phyloP scores from a whole-genome alignment of 2,797 vertebrate genomes.

The Alosa sapidissima region DNA sequence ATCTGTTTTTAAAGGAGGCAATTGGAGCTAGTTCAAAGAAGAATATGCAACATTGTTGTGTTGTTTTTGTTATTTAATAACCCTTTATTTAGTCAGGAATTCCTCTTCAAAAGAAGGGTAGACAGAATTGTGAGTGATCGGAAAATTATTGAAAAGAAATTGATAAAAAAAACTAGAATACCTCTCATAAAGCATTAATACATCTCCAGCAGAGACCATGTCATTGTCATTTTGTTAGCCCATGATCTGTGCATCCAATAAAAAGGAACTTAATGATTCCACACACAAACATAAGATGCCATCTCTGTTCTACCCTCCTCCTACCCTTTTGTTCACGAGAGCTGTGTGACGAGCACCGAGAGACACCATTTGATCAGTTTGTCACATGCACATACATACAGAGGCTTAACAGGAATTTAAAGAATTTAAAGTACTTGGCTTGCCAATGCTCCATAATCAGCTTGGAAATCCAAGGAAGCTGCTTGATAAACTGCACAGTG shows the following conservation, averaged over 20 bases:
- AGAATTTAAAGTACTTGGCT: conserved; percentile 86
- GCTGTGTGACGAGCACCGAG: conserved; percentile 59
- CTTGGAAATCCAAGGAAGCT: conserved; percentile 70
- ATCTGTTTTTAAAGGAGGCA: not conserved
- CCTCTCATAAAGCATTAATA: not conserved
- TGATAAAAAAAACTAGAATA: not conserved
- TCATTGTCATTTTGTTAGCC: not conserved
- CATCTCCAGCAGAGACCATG: not conserved
- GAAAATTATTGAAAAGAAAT: not conserved
- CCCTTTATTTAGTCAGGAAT: not conserved
- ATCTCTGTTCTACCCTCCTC: not conserved
- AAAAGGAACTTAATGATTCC: not conserved
- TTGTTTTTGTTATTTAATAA: not conserved
- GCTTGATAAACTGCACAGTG: conserved; percentile 62
- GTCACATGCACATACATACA: conserved; percentile 76
- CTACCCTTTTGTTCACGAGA: not conserved
- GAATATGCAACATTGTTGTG: not conserved
- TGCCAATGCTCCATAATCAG: conserved; percentile 82
- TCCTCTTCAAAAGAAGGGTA: not conserved
- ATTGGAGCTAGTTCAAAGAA: not conserved
- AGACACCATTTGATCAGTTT: conserved; percentile 74
- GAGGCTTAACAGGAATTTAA: conserved; percentile 85
- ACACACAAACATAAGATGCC: not conserved
- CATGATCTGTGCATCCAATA: not conserved
- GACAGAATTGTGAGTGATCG: not conserved